Conservation (phyloP, 1,140 invertebrate genomes). For the Sarcophaga peregrina region DNA sequence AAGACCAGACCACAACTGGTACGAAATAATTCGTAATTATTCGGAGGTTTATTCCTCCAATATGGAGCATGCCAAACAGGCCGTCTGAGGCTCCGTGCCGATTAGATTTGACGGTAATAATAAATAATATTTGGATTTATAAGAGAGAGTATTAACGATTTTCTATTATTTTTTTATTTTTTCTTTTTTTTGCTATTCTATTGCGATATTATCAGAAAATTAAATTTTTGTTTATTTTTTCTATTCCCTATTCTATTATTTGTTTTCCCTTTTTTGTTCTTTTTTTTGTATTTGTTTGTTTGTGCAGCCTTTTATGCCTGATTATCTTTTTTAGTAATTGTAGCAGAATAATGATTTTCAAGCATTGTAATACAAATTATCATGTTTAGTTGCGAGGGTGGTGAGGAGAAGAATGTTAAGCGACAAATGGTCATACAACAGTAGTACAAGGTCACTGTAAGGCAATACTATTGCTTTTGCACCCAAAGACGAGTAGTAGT, state of each 20-base stretch:
- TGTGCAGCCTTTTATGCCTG: no score
- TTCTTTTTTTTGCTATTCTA: background rate
- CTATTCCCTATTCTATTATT: background rate
- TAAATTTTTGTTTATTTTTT: background rate
- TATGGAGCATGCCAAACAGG: no score
- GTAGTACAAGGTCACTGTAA: slow-evolving; percentile 12
- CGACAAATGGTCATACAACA: background rate
- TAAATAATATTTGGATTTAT: no score
- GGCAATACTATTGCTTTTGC: background rate
- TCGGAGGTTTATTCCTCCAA: no score
- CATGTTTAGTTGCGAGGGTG: background rate
- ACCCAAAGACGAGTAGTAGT: background rate
- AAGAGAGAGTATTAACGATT: no score
- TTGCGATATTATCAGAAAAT: slow-evolving; percentile 3
- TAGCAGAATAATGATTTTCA: slow-evolving; percentile 4
- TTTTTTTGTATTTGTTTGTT: no score
- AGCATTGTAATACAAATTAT: background rate
- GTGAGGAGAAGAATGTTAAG: no score
- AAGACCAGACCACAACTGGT: no score
- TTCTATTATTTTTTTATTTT: no score
- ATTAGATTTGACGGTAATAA: no score
- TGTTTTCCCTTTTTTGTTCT: background rate
- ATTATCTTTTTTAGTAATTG: background rate
- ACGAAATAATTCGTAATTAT: no score
- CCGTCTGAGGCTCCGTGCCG: no score